A percentile compares a stretch with the other conserved stretches of the same genome.
These are phyloP conservation scores for Selenia dentaria DNA, from an alignment of 2,888 invertebrate species.

Conservation along the genomic window DNA sequence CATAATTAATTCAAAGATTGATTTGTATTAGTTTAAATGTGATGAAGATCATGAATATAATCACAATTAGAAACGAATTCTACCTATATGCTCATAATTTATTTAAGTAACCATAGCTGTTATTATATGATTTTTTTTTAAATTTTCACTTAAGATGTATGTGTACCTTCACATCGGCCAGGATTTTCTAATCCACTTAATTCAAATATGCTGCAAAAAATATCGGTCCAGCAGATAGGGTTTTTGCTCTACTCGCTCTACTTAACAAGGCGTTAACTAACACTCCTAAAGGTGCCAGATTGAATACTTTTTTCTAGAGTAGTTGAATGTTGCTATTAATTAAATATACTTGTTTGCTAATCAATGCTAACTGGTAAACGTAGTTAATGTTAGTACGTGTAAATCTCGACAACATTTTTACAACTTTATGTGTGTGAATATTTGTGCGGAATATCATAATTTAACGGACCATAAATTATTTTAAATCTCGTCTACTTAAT, in stretches of 20 bases:
- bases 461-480: slow-evolving; percentile 5
- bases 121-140: no score
- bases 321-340: slow-evolving; percentile 43
- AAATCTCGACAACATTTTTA: slow-evolving; percentile 2
- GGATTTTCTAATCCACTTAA: no score
- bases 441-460: slow-evolving; percentile 3
- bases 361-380: slow-evolving; percentile 1
- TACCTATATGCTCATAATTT: no score
- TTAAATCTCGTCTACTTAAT: background rate
- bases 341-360: slow-evolving; percentile 33
- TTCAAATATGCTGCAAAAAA: background rate
- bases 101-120: no score
- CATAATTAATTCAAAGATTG: no score
- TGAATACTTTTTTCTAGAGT: slow-evolving; percentile 43
- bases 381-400: background rate
- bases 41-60: no score
- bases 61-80: no score
- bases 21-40: no score
- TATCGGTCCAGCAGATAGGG: background rate
- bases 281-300: slow-evolving; percentile 41
- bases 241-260: background rate
- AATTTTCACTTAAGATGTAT: no score
- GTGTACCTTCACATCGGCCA: no score
- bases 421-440: slow-evolving; percentile 6
- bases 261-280: slow-evolving; percentile 11